phyloP scores from a whole-genome alignment of 2,888 invertebrate genomes.

The Lamproptera curius region DNA sequence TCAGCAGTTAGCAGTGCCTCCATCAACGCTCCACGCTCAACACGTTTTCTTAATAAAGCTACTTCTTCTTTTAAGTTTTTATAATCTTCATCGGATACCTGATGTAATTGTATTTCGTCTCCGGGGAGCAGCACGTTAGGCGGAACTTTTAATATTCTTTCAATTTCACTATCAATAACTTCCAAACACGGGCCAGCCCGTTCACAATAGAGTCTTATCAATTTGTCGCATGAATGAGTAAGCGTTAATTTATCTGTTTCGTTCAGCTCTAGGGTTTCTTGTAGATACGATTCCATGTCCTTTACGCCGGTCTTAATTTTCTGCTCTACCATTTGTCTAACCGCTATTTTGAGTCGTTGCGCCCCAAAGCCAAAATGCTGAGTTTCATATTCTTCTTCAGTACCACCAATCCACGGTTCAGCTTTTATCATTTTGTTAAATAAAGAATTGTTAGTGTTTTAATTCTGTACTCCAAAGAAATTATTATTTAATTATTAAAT shows the following conservation, averaged over 20 bases:
- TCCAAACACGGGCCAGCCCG: constrained; percentile 55
- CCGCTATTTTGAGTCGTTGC: constrained; percentile 63
- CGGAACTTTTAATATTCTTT: constrained; percentile 54
- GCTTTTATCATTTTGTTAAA: constrained; percentile 53
- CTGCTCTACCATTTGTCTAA: constrained; percentile 66
- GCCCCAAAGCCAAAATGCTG: constrained; percentile 71
- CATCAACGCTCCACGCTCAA: constrained; percentile 63
- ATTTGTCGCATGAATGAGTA: constrained; percentile 55
- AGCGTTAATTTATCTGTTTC: constrained; percentile 59
- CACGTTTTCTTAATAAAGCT: constrained; percentile 43
- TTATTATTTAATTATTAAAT: too few relatives aligned
- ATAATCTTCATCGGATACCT: constrained; percentile 54
- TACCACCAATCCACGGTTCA: constrained; percentile 57
- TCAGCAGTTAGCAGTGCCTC: constrained; percentile 58
- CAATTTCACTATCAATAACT: constrained; percentile 59
- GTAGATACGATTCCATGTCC: constrained; percentile 59
- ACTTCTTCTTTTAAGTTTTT: constrained; percentile 57
- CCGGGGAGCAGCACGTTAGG: constrained; percentile 58
- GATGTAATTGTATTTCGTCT: constrained; percentile 58
- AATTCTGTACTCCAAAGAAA: too few relatives aligned
- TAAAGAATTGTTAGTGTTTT: too few relatives aligned
- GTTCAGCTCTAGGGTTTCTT: constrained; percentile 53
- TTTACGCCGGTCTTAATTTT: constrained; percentile 60
- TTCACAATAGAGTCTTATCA: constrained; percentile 57
- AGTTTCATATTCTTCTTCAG: constrained; percentile 69